Base-by-base conservation (phyloP, 2,113 vertebrate species). In the Chrysochloris asiatica region DNA sequence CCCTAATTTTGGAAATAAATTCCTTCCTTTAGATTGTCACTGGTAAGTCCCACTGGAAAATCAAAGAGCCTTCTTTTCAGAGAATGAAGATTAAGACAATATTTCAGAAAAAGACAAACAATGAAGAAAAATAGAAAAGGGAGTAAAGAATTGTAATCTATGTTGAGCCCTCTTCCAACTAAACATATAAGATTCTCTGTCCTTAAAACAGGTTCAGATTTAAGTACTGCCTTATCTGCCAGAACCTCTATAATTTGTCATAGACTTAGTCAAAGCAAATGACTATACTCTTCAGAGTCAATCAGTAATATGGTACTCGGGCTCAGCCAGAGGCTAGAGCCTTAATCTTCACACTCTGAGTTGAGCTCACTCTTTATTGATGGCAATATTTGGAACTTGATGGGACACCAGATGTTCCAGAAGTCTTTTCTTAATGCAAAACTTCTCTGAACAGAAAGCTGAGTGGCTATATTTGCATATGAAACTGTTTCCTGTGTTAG, bases 401-500 rank as follows among this genome's bases (percentile, higher is more conserved):
- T 96, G 94, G 81, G 93, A 93, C 50, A 83, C 92, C 95, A 96
- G 95, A 94, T 96, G 95, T 95, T 95, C 71, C 50, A 79, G 94
- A 92, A 96, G 95, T 88, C 91, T 95, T 92, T 93, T 72, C 93
- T 92, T 95, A 94, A 94, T 85, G 86, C 56, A 77, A 63, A 91
- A 69, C 89, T 94, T 93, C 93, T 95, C 89, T 85, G 94, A 96
- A 82, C 86, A 89, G 95, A 96, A 93, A 96, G 89, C 92, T 89
- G 87, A 96, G 92, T 79, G 87, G 82, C 89, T 95, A 4, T 93
- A 96, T 97, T 97, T 97, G 89, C 96, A 96, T 96, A 95, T 85
- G 96, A 96, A 96, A 82, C 89, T 95, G 91, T 95, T 96, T 94
- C 91, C 92, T 84, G 72, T 67, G 78, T 81, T 52, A 94, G 93